Evolutionary conservation across 2,113 vertebrate genomes (phyloP).

Genomic region (Lonchura striata): DNA sequence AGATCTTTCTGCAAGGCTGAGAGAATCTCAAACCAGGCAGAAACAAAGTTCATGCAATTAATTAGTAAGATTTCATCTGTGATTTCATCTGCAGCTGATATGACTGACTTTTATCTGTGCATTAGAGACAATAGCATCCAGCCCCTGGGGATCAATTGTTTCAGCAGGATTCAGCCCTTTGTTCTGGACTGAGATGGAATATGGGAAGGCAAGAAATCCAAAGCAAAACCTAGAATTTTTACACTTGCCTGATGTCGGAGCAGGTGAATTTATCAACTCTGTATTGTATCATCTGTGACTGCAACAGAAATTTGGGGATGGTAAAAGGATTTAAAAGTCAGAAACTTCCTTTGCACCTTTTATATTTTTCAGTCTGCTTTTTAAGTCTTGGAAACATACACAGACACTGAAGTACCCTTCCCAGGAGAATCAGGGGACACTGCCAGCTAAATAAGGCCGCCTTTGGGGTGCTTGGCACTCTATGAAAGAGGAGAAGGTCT

Average conservation of each 20-base stretch:
- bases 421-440: neutral
- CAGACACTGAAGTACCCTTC: neutral
- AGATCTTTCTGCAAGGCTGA: slow-evolving; percentile 32
- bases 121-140: slow-evolving; percentile 1
- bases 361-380: neutral
- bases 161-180: slow-evolving; percentile 34
- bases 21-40: slow-evolving; percentile 51
- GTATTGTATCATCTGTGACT: neutral
- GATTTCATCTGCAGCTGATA: slow-evolving; percentile 53
- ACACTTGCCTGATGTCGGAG: neutral
- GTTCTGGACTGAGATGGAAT: slow-evolving; percentile 2
- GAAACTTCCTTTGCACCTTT: neutral
- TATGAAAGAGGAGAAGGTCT: neutral
- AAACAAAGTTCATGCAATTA: slow-evolving; percentile 55
- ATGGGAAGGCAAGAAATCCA: neutral
- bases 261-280: neutral
- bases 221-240: neutral
- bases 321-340: neutral
- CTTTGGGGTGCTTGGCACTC: neutral
- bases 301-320: neutral
- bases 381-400: neutral
- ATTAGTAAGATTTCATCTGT: slow-evolving; percentile 49
- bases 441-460: neutral
- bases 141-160: neutral
- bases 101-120: slow-evolving; percentile 25